Base-by-base conservation (phyloP, 2,113 vertebrate species). In the Seriola dumerili region DNA sequence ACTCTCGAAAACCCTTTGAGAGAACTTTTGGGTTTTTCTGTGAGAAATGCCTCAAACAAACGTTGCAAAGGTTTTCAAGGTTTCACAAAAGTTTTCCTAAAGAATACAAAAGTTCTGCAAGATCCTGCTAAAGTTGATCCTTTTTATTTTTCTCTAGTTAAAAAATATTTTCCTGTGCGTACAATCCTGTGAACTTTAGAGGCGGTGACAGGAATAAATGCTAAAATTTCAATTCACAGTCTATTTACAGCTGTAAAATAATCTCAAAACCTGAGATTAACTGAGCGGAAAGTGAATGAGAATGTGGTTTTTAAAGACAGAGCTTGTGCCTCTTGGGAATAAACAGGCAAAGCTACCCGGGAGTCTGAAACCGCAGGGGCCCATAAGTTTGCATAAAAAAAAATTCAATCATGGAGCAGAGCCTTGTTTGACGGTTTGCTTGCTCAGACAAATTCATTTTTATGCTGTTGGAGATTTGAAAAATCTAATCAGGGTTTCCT, bases 401-500 rank as follows among this genome's bases (percentile, higher is more conserved):
- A 48, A 36, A 65, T 54, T 29, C 40, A 46, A 73, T 54, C 42
- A 29, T 13, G 54, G 25, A 71, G 57, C 65, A 40, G 11, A 77
- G 59, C 23, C 66, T n/a, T 42, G 21, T 14, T 50, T 72, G 40
- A 72, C n/a, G 50, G 38, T 79, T 72, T 70, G 48, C 77, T 77
- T 44, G 50, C 64, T 62, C 65, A 86, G 44, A 44, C 23, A 63
- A 84, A 63, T 59, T 79, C 4, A 67, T 78, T 85, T 54, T 58
- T 11, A 71, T 55, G 29, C 63, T 21, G 29, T 52, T n/a, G 54
- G 55, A 67, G 34, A 73, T 40, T 19, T 13, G 11, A 9, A 58
- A 79, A 83, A 78, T 40, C 54, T 19, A 57, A 71, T 74, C 29
- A 17, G 46, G 8, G 21, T 54, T 74, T 52, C 6, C 16, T 54